Percentiles rank a stretch among this genome's conserved stretches.
Conservation (phyloP, 2,113 vertebrate species). For the Paraplagusia blochii region DNA sequence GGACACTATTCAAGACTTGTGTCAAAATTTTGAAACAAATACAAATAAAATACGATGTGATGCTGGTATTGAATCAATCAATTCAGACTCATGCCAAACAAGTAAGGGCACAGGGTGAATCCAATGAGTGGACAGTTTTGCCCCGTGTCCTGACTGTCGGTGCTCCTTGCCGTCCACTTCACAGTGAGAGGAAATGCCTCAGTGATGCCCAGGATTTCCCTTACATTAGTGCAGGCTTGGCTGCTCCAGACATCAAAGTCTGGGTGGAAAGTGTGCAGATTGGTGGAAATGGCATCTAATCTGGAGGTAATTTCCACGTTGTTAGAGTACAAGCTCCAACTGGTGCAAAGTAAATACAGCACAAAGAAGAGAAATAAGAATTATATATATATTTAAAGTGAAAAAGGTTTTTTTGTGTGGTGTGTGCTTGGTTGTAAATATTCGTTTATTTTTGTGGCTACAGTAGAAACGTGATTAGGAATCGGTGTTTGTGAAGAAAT, state of each 20-base stretch:
- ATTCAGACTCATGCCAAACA: background rate
- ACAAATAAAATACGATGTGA: no score
- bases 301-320: conserved; percentile 46
- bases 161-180: conserved; percentile 18
- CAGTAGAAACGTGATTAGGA: no score
- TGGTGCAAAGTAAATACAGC: no score
- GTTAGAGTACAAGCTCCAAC: conserved; percentile 19
- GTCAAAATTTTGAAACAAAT: no score
- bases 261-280: conserved; percentile 38
- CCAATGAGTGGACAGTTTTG: background rate
- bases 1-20: no score
- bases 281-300: conserved; percentile 24
- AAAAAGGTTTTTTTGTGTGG: no score
- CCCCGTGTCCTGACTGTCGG: conserved; percentile 5
- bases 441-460: no score
- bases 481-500: no score
- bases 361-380: no score
- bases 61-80: no score
- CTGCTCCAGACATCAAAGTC: conserved; percentile 61
- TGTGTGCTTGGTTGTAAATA: no score
- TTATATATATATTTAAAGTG: no score
- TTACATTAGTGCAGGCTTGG: conserved; percentile 59
- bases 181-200: conserved; percentile 69
- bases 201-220: conserved; percentile 74
- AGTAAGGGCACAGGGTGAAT: background rate